phyloP scores from a whole-genome alignment of 2,113 vertebrate species.

The Indri indri region DNA sequence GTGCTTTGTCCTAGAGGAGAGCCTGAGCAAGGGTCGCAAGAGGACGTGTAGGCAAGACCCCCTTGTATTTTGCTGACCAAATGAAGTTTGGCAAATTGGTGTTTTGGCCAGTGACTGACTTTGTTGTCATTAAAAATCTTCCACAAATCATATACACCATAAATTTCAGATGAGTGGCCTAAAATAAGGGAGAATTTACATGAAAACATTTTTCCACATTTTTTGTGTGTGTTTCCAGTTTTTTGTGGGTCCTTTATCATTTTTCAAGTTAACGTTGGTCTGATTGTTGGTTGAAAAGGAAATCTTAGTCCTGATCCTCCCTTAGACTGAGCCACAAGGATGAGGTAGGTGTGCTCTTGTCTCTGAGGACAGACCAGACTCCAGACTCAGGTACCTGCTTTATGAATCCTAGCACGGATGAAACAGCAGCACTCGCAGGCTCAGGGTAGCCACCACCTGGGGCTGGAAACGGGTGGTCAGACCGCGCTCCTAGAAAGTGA shows the following conservation, averaged over 20 bases:
- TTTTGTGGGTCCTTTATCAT: not conserved
- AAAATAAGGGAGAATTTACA: not conserved
- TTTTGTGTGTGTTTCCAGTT: not conserved
- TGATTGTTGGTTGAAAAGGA: not conserved
- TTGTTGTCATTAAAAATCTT: not conserved
- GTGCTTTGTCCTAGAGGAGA: not conserved
- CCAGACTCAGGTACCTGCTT: not conserved
- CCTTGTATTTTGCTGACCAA: not conserved
- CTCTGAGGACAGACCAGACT: not conserved
- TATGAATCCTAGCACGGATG: not conserved
- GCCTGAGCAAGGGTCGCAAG: not conserved
- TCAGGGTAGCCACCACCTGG: fast-evolving
- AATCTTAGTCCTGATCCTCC: not conserved
- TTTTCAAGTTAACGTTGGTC: not conserved
- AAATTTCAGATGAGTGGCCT: not conserved
- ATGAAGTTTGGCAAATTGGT: fast-evolving
- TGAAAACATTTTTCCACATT: not conserved
- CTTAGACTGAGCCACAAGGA: no score
- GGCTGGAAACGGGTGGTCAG: not conserved
- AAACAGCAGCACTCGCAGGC: not conserved
- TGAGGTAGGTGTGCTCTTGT: not conserved
- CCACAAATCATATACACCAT: not conserved
- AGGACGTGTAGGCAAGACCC: not conserved
- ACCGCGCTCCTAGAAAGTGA: not conserved
- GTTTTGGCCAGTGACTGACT: not conserved